Percentiles rank a stretch among this genome's conserved stretches.
phyloP scores from a whole-genome alignment of 2,797 vertebrate species.

The Hyperoplus lanceolatus region DNA sequence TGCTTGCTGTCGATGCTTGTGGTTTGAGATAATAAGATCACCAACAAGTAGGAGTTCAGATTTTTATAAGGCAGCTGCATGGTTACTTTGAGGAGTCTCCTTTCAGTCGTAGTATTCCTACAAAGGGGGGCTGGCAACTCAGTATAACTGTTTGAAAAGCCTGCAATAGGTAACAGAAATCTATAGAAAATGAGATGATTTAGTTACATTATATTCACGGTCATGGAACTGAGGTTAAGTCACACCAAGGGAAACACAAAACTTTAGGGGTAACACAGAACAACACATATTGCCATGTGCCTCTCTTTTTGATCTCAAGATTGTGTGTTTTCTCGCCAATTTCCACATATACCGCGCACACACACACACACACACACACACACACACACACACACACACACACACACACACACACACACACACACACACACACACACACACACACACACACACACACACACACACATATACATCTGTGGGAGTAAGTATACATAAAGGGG shows the following conservation, averaged over 20 bases:
- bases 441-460: not conserved
- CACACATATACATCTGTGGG: not conserved
- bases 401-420: too few species aligned
- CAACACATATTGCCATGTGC: not conserved
- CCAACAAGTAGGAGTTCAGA: slow-evolving; percentile 14
- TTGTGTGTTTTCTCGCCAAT: not conserved
- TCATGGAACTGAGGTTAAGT: not conserved
- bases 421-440: too few species aligned
- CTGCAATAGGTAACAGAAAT: not conserved
- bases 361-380: not conserved
- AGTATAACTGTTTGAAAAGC: slow-evolving; percentile 2
- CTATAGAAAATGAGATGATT: slow-evolving; percentile 9
- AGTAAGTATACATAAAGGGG: not conserved
- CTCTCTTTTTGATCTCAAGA: not conserved
- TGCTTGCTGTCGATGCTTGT: not conserved
- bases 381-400: too few species aligned
- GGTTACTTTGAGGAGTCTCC: slow-evolving; percentile 3
- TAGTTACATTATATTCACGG: slow-evolving; percentile 8
- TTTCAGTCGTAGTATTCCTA: not conserved
- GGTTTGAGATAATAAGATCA: slow-evolving; percentile 15
- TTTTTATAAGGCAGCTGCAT: not conserved
- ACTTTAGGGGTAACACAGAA: not conserved
- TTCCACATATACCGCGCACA: not conserved
- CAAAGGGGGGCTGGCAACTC: slow-evolving; percentile 15
- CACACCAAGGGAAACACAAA: slow-evolving; percentile 5